Evolutionary conservation across 2,888 invertebrate species (phyloP).

Genomic region (Agriopis marginaria): DNA sequence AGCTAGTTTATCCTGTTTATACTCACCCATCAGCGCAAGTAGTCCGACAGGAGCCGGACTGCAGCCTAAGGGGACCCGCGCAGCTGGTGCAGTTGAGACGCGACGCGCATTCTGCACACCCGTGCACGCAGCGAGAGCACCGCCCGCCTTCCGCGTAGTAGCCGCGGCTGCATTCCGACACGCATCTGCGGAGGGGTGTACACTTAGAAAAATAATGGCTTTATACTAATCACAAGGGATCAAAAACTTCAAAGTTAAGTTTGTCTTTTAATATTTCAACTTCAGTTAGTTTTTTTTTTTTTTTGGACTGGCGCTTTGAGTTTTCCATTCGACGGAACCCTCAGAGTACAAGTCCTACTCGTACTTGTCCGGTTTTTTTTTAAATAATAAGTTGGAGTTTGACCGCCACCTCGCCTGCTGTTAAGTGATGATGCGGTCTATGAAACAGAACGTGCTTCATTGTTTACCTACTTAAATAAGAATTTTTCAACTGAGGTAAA

Average conservation of each 20-base stretch:
- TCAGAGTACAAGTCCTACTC: too few species aligned
- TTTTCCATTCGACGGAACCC: too few species aligned
- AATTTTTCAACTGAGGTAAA: constrained; percentile 10
- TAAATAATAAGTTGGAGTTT: too few species aligned
- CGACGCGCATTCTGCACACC: constrained; percentile 92
- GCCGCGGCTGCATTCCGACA: constrained; percentile 91
- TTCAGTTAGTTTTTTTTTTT: too few species aligned
- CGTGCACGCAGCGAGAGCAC: constrained; percentile 93
- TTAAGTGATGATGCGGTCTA: too few species aligned
- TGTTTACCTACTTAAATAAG: not conserved
- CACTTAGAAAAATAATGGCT: not conserved
- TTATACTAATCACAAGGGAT: too few species aligned
- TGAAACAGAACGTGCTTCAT: not conserved
- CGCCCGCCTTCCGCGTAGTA: constrained; percentile 90
- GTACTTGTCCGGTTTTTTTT: too few species aligned
- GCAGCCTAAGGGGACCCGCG: constrained; percentile 90
- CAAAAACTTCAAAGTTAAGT: too few species aligned
- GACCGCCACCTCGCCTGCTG: too few species aligned
- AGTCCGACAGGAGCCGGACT: constrained; percentile 93
- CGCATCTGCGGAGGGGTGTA: constrained; percentile 83
- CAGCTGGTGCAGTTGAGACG: constrained; percentile 93
- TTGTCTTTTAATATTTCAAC: too few species aligned
- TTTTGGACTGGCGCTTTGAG: too few species aligned
- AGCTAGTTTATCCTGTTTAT: too few species aligned
- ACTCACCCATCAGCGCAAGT: constrained; percentile 89